Evolutionary conservation across 2,797 vertebrate genomes (phyloP), one percentile per base, ranked within the genome.

Genomic region (Xerus rutilus): DNA sequence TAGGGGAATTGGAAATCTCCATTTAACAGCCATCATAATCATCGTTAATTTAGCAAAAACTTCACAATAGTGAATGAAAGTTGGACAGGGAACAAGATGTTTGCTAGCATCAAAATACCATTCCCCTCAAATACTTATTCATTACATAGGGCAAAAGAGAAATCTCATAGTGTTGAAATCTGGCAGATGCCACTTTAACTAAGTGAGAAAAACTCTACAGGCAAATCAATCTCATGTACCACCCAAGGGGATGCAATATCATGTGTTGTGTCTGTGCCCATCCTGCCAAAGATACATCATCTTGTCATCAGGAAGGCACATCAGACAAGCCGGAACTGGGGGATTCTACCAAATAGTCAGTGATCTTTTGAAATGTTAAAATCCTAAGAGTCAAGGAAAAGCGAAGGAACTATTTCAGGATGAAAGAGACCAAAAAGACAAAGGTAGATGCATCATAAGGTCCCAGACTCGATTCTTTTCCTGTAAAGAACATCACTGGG

Each of bases 311-410:
- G 64, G 39, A 94, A 85, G 65, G 49, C 65, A n/a, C 21, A 30
- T 54, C 30, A 72, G 12, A 67, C 43, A 65, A 67, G 21, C 23
- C 39, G 45, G 28, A 54, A 65, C 14, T 49, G 76, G n/a, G 39
- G 15, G 7, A 64, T 47, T 54, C 86, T 35, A n/a, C 35, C 45
- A 70, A 92, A 89, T 65, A 72, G 11, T 64, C 81, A 62, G 45
- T 45, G 35, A 28, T 62, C 49, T 52, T 86, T 86, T 77, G 67
- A 95, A 87, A 90, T 49, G 45, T 77, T 76, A 47, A 86, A 73
- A 54, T 72, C 30, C 11, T 49, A n/a, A 86, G 23, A 72, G 35
- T n/a, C 35, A 43, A 72, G 52, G 15, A 52, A 57, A 15, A 25
- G n/a, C 39, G 73, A 54, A 70, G 49, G 43, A 81, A 6, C 21